Base-by-base conservation (phyloP, 2,113 vertebrate species). In the Mionectes macconnelli region DNA sequence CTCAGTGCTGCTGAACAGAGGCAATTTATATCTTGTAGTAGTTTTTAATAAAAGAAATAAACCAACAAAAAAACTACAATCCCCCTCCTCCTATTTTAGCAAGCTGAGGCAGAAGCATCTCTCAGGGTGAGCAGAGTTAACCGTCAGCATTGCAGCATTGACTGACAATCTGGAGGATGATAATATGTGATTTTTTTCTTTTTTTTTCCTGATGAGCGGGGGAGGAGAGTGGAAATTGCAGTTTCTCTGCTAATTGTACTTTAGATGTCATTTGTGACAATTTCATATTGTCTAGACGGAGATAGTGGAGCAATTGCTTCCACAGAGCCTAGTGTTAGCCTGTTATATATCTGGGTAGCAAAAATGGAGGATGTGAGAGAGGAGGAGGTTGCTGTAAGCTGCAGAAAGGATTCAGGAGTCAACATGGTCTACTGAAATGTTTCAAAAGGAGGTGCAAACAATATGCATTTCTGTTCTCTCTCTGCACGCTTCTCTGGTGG, bases 221-320 rank as follows among this genome's bases (percentile, higher is more conserved):
- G 97, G 97, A 97, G 92, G 94, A 97, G 92, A 96, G 92, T 97
- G 91, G 96, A 97, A 98, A 98, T 97, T 97, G 91, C 96, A 91
- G 94, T 97, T 98, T 97, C 90, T 98, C 90, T 95, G 49, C 67
- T 98, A 97, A 98, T 98, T 98, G 97, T 98, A 95, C 96, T 97
- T 98, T 85, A 97, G 92, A 92, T 98, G 93, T 97, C 97, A 96
- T 94, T 98, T 98, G 92, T 98, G 97, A 97, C 95, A 97, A 96
- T 97, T 97, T 97, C 92, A 96, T 98, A 97, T 98, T 97, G 98
- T 98, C 97, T 98, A 98, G 98, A 98, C 97, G 87, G 96, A 97
- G 89, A 69, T 85, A 90, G 92, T 95, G 82, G 92, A 97, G 92
- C 96, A 97, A 87, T 96, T 96, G 91, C 93, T 97, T 94, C 55